Conservation (phyloP, 2,113 vertebrate genomes). For the Psittacus erithacus region DNA sequence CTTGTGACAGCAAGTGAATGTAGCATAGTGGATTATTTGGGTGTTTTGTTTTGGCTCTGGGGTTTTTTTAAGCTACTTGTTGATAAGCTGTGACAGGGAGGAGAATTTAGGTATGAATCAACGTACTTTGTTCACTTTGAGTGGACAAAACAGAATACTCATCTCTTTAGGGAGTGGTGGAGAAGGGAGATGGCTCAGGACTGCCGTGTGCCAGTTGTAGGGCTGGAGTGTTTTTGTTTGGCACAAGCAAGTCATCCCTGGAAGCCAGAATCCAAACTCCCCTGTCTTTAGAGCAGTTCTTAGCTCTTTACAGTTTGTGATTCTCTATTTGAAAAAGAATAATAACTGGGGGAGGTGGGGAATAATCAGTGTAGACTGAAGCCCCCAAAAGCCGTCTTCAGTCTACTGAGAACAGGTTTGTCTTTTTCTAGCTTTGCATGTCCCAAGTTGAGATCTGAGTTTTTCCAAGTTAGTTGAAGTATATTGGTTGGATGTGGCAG, state of each 20-base stretch:
- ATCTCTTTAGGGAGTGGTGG: not conserved
- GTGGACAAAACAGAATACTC: not conserved
- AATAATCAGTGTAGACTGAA: not conserved
- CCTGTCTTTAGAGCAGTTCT: not conserved
- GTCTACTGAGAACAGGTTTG: not conserved
- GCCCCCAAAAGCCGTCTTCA: not conserved
- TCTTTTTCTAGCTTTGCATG: not conserved
- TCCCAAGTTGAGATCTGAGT: not conserved
- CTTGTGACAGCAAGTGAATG: slow-evolving; percentile 1
- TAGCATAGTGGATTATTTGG: not conserved
- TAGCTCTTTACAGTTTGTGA: not conserved
- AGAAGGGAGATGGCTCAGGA: not conserved
- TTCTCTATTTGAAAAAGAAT: not conserved
- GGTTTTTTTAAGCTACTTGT: not conserved
- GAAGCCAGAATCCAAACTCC: not conserved
- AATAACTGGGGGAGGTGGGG: not conserved
- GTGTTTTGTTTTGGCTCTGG: not conserved
- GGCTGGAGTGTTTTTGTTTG: not conserved
- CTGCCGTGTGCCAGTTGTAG: not conserved
- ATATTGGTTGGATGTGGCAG: not conserved
- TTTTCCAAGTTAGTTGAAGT: not conserved
- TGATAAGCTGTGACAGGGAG: not conserved
- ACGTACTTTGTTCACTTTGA: not conserved
- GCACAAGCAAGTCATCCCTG: not conserved
- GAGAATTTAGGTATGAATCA: not conserved